Evolutionary conservation across 2,888 invertebrate genomes (phyloP).

Genomic region (Digitonthophagus gazella): DNA sequence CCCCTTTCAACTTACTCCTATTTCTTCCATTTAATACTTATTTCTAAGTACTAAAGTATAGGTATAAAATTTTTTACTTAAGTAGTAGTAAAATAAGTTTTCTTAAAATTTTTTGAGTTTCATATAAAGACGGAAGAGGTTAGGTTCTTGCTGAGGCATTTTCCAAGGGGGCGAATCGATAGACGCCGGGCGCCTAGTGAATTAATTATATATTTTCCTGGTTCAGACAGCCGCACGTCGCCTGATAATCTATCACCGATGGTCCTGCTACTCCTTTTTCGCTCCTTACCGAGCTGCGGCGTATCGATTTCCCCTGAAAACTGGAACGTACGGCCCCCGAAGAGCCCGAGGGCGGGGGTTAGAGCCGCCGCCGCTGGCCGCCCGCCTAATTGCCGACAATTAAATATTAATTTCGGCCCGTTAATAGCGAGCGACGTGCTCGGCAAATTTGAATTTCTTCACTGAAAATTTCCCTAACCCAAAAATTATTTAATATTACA

Average conservation of each 20-base stretch:
- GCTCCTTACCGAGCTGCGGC: slow-evolving; percentile 10
- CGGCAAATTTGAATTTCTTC: background rate
- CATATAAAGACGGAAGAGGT: slow-evolving; percentile 1
- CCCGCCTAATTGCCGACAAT: background rate
- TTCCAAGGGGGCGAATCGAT: slow-evolving; percentile 12
- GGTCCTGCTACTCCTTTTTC: slow-evolving; percentile 3
- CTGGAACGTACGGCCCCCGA: slow-evolving; percentile 7
- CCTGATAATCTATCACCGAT: slow-evolving; percentile 18
- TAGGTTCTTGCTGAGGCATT: slow-evolving; percentile 7
- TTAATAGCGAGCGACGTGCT: background rate
- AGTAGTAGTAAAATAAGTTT: too few relatives aligned
- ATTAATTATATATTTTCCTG: slow-evolving; percentile 18
- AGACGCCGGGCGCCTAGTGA: slow-evolving; percentile 5
- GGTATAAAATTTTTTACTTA: too few relatives aligned
- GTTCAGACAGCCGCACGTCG: slow-evolving; percentile 16
- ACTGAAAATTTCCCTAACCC: background rate
- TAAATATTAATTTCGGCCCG: background rate
- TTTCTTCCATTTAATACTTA: too few relatives aligned
- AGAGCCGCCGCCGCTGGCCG: background rate
- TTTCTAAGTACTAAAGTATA: too few relatives aligned
- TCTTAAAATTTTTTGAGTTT: too few relatives aligned
- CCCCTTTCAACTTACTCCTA: too few relatives aligned
- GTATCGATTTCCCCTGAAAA: slow-evolving; percentile 15
- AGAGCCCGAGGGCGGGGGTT: background rate
- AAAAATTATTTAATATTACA: background rate